Conservation (phyloP, 2,113 vertebrate genomes). For the Rhombomys opimus region DNA sequence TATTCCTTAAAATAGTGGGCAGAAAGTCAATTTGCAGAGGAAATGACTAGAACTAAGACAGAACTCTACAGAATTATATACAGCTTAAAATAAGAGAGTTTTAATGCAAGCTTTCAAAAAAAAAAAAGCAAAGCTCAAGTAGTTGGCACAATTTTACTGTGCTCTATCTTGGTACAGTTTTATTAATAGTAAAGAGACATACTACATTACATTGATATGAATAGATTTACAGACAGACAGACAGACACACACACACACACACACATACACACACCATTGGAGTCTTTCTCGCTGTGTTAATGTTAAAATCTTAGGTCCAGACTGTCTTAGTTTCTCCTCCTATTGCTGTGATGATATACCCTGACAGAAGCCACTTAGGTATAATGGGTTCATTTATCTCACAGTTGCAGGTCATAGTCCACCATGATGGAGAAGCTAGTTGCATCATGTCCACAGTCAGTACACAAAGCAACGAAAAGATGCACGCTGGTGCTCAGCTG, state of each 20-base stretch:
- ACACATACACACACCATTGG: not conserved
- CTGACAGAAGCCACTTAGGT: not conserved
- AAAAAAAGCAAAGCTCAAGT: not conserved
- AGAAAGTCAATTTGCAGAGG: constrained; percentile 46
- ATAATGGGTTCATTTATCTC: not conserved
- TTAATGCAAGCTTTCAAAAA: not conserved
- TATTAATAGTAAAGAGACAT: constrained; percentile 18
- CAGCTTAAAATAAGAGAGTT: constrained; percentile 30
- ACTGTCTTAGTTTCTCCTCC: not conserved
- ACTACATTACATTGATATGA: not conserved
- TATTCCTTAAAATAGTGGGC: not conserved
- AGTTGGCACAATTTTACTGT: constrained; percentile 16
- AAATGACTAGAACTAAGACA: constrained; percentile 38
- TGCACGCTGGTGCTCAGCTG: not conserved
- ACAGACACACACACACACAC: not conserved
- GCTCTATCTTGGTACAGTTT: not conserved
- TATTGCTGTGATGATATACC: not conserved
- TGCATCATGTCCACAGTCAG: no score
- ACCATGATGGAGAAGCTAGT: not conserved
- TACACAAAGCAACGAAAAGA: not conserved
- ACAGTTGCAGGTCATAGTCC: no score
- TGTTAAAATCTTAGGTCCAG: not conserved
- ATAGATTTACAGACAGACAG: not conserved
- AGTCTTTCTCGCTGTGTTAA: constrained; percentile 22
- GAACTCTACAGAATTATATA: not conserved